phyloP scores from a whole-genome alignment of 1,140 invertebrate species.

The Littorina saxatilis region DNA sequence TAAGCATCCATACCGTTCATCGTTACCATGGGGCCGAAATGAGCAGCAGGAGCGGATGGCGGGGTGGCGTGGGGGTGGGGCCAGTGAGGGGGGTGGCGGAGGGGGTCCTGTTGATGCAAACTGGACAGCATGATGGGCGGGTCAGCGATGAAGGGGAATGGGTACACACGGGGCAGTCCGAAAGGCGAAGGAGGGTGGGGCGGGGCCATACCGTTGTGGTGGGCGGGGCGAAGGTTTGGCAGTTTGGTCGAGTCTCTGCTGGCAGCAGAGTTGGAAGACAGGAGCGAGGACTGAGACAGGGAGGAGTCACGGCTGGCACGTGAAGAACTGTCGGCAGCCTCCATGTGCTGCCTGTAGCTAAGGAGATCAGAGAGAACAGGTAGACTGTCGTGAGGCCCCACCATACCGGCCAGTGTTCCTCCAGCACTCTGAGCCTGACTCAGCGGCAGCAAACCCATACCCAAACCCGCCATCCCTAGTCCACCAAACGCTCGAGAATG shows the following conservation, averaged over 20 bases:
- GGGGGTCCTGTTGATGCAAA: conserved; percentile 59
- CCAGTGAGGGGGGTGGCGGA: conserved; percentile 41
- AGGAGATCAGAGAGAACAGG: conserved; percentile 50
- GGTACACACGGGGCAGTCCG: conserved; percentile 57
- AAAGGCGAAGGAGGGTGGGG: conserved; percentile 1
- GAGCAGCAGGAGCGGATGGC: background rate
- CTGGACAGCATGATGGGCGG: conserved; percentile 62
- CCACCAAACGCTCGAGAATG: conserved; percentile 17
- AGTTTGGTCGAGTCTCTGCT: conserved; percentile 19
- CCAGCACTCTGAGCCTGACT: background rate
- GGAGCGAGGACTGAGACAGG: conserved; percentile 1
- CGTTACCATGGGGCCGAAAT: conserved; percentile 6
- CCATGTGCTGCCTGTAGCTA: conserved; percentile 29
- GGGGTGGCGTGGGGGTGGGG: conserved; percentile 17
- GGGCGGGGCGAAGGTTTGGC: conserved; percentile 1
- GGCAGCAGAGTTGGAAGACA: background rate
- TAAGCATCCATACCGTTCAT: conserved; percentile 41
- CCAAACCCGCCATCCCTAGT: background rate
- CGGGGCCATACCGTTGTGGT: background rate
- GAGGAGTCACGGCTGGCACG: background rate
- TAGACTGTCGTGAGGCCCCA: conserved; percentile 38
- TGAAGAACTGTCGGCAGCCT: background rate
- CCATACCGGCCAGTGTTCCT: background rate
- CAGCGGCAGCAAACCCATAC: conserved; percentile 7
- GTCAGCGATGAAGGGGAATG: conserved; percentile 65